These are phyloP conservation scores for Apotomis betuletana DNA, from an alignment of 2,888 invertebrate genomes.

Conservation along the genomic window DNA sequence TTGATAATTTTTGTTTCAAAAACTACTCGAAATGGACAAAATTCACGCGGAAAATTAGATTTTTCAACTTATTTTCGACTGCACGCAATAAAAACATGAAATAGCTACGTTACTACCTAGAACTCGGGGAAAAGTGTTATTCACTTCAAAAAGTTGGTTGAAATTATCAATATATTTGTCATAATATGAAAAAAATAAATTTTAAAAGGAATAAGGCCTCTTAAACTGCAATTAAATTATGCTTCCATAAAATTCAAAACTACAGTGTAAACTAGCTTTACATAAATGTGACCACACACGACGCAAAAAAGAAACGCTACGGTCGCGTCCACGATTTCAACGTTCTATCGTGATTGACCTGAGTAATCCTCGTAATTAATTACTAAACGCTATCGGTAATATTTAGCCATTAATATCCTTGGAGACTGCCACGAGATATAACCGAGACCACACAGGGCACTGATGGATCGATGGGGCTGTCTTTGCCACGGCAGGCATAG, in stretches of 20 bases:
- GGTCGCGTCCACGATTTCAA: neutral
- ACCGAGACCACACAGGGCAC: neutral
- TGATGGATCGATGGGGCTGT: neutral
- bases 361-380: conserved; percentile 21
- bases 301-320: conserved; percentile 44
- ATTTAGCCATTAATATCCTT: conserved; percentile 25
- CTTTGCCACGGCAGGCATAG: neutral
- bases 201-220: too few species aligned
- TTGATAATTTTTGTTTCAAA: too few species aligned
- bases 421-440: neutral
- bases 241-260: neutral
- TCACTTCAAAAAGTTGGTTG: too few species aligned
- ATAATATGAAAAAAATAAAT: too few species aligned
- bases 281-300: conserved; percentile 69
- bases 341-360: conserved; percentile 18
- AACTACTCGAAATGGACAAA: too few species aligned
- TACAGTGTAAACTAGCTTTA: neutral
- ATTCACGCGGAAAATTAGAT: too few species aligned
- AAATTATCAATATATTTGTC: too few species aligned
- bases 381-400: conserved; percentile 17
- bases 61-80: too few species aligned
- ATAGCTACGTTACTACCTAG: too few species aligned
- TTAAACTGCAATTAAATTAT: neutral
- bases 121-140: too few species aligned
- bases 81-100: too few species aligned